Evolutionary conservation across 2,113 vertebrate species (phyloP).

Genomic region (Psittacus erithacus): DNA sequence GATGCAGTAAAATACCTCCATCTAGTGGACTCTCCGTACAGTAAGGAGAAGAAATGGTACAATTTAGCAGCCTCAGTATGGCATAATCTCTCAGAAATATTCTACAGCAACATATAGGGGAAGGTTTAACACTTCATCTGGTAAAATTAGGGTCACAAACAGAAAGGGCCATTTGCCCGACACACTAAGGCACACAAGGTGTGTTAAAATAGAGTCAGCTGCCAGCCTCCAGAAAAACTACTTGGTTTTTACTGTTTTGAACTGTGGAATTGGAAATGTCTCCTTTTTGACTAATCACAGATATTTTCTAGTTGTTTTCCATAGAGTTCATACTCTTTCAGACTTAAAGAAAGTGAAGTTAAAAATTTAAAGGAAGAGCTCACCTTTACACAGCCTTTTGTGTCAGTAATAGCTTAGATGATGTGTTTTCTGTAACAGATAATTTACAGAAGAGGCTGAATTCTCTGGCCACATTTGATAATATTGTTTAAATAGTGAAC

Average conservation of each 20-base stretch:
- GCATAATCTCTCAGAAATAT: neutral
- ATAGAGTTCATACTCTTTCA: neutral
- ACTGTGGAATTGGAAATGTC: neutral
- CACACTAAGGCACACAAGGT: neutral
- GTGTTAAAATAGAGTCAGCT: neutral
- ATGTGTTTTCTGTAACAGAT: neutral
- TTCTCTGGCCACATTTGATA: neutral
- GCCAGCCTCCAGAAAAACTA: neutral
- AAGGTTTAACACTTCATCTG: neutral
- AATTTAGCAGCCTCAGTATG: neutral
- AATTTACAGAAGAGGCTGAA: neutral
- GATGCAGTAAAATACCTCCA: constrained; percentile 59
- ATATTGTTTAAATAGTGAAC: neutral
- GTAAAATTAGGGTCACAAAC: neutral
- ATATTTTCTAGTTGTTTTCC: neutral
- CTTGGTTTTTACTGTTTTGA: neutral
- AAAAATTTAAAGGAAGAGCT: neutral
- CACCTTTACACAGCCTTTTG: neutral
- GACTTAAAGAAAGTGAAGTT: neutral
- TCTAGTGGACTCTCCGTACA: constrained; percentile 56
- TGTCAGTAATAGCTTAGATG: neutral
- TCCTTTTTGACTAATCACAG: neutral
- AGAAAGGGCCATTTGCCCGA: neutral
- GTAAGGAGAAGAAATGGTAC: neutral
- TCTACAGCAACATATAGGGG: neutral